Conservation (phyloP, 2,888 invertebrate genomes). For the Himalopsyche japonica region DNA sequence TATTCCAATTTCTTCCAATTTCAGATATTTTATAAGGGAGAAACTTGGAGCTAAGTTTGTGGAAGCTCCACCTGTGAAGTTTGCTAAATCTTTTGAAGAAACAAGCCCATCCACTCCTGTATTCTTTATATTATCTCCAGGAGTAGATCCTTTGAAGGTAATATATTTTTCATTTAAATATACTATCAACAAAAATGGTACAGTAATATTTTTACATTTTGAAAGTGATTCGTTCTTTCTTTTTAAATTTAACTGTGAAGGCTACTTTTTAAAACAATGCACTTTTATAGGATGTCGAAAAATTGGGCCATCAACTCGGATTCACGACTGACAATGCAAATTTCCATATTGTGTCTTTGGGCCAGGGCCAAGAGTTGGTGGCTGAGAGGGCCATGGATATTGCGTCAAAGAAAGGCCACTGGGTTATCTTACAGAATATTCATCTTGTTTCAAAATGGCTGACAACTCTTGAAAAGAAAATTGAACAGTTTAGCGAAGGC, state of each 20-base stretch:
- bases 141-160: conserved; percentile 89
- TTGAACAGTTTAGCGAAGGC: conserved; percentile 77
- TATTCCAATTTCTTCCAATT: too few relatives aligned
- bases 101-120: conserved; percentile 82
- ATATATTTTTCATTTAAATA: background rate
- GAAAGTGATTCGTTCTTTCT: too few relatives aligned
- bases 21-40: conserved; percentile 83
- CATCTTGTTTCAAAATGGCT: conserved; percentile 91
- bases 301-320: conserved; percentile 77
- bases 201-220: too few relatives aligned
- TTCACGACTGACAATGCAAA: conserved; percentile 79
- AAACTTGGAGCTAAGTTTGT: conserved; percentile 82
- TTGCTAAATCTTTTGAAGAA: conserved; percentile 85
- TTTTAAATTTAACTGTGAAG: too few relatives aligned
- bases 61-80: conserved; percentile 76
- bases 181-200: background rate
- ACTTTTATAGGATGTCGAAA: conserved; percentile 75
- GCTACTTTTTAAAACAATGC: background rate
- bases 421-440: conserved; percentile 93
- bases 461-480: conserved; percentile 84
- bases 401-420: conserved; percentile 78
- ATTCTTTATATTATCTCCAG: conserved; percentile 93
- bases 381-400: conserved; percentile 85
- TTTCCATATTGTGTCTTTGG: conserved; percentile 91
- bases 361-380: conserved; percentile 92